Percentiles rank a stretch among this genome's conserved stretches.
Conservation (phyloP, 2,113 vertebrate species). For the Physeter macrocephalus region DNA sequence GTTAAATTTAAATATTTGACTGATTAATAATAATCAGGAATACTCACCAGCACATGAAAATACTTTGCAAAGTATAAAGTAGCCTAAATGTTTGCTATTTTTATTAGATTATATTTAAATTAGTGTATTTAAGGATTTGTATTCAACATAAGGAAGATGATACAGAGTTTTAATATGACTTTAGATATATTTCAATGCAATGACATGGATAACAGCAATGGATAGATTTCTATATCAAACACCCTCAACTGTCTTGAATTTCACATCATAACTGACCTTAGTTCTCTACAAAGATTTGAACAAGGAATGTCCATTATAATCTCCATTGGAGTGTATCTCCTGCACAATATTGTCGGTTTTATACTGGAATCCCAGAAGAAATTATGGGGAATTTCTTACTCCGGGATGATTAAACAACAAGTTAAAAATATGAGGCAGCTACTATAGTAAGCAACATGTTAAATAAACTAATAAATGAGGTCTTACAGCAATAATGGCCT, state of each 20-base stretch:
- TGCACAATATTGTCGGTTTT: neutral
- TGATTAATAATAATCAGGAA: neutral
- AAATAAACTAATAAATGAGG: neutral
- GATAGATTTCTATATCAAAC: neutral
- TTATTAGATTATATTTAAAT: neutral
- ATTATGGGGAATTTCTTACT: neutral
- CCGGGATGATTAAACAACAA: neutral
- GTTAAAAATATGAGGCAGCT: neutral
- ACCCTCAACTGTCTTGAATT: neutral
- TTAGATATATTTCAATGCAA: neutral
- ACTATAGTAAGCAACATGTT: neutral
- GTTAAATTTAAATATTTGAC: neutral
- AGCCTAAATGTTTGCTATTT: neutral
- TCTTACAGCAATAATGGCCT: neutral
- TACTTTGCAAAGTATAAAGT: neutral
- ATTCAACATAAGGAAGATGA: neutral
- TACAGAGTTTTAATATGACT: neutral
- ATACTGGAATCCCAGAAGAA: neutral
- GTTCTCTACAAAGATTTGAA: neutral
- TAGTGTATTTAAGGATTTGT: neutral
- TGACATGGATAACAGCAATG: neutral
- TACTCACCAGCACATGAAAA: neutral
- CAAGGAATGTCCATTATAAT: neutral
- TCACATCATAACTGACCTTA: neutral
- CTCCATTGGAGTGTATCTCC: neutral